These are phyloP conservation scores for Antheraea yamamai DNA, from an alignment of 2,888 invertebrate genomes.

Conservation along the genomic window DNA sequence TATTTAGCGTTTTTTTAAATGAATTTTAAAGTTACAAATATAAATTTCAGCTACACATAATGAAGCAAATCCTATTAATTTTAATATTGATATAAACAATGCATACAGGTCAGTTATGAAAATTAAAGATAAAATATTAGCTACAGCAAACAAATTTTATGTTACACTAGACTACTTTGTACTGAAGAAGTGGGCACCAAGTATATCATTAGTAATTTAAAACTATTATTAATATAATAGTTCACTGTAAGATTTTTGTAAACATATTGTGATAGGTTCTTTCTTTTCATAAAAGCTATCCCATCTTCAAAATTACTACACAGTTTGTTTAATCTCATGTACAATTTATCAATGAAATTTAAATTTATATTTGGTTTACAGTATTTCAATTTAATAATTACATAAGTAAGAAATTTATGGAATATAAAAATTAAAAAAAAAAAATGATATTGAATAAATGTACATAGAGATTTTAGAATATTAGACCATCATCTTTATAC, in stretches of 20 bases:
- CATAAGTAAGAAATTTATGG: not conserved
- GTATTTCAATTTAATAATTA: not conserved
- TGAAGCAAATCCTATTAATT: conserved; percentile 1
- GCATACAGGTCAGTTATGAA: not conserved
- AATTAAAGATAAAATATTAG: not conserved
- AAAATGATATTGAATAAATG: not conserved
- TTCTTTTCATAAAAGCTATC: not conserved
- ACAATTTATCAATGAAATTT: not conserved
- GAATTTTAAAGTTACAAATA: not conserved
- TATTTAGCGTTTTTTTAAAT: not conserved
- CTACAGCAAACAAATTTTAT: not conserved
- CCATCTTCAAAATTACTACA: not conserved
- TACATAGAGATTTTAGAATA: not conserved
- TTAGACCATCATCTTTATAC: not conserved
- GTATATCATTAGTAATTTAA: not conserved
- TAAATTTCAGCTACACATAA: conserved; percentile 3
- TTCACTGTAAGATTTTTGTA: not conserved
- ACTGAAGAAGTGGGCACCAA: conserved; percentile 2
- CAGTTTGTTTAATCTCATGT: not conserved
- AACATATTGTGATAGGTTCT: not conserved
- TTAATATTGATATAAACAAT: not conserved
- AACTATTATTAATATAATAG: not conserved
- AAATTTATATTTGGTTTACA: not conserved
- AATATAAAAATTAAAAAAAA: not conserved
- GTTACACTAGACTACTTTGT: conserved; percentile 2